phyloP scores from a whole-genome alignment of 2,113 vertebrate species.

The Acrocephalus arundinaceus region DNA sequence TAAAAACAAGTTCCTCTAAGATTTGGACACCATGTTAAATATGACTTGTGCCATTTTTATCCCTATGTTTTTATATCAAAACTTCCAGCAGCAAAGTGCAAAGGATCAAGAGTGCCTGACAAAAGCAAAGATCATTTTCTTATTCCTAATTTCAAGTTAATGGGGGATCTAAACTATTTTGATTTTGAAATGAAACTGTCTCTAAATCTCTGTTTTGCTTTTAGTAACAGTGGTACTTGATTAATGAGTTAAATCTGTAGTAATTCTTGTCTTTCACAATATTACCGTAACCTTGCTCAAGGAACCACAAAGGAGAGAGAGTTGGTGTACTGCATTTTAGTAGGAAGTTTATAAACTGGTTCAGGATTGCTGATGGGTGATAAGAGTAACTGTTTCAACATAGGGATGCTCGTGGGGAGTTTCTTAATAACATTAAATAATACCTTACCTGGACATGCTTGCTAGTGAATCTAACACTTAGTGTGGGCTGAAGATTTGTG shows the following conservation, averaged over 20 bases:
- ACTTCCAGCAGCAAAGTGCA: slow-evolving; percentile 31
- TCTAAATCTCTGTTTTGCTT: background rate
- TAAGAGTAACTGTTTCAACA: slow-evolving; percentile 7
- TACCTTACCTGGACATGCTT: background rate
- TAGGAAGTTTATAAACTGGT: background rate
- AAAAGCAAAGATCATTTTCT: background rate
- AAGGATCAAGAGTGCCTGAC: slow-evolving; percentile 31
- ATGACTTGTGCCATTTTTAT: background rate
- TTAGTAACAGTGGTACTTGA: background rate
- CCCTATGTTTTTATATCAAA: slow-evolving; percentile 10
- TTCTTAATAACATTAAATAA: background rate
- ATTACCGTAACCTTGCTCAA: background rate
- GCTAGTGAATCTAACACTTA: background rate
- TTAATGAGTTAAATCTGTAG: background rate
- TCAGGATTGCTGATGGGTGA: background rate
- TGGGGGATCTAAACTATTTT: background rate
- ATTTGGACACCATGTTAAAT: background rate
- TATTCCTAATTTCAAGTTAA: background rate
- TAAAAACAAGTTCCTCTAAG: slow-evolving; percentile 51
- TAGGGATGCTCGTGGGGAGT: background rate
- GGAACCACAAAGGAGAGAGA: background rate
- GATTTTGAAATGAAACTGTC: background rate
- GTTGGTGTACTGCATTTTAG: background rate
- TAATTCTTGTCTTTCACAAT: background rate
- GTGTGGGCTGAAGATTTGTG: background rate